Conservation (phyloP, 1,140 invertebrate genomes). For the Akabosia matsudoensis region DNA sequence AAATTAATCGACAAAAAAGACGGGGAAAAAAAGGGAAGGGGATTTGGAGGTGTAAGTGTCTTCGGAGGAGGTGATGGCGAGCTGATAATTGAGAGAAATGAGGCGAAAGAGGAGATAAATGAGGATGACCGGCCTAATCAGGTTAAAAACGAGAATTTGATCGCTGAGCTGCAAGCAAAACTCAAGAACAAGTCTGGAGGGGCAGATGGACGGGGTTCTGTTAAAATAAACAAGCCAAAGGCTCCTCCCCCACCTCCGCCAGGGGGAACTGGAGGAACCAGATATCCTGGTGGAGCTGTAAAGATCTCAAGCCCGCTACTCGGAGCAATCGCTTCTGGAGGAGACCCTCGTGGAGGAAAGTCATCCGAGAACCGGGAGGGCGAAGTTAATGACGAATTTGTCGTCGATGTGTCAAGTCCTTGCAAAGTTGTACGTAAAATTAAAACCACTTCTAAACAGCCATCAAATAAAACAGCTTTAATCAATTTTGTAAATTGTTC, state of each 20-base stretch:
- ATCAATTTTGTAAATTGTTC: constrained; percentile 1
- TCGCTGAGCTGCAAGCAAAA: constrained; percentile 45
- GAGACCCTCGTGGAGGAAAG: constrained; percentile 5
- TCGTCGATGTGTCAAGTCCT: constrained; percentile 45
- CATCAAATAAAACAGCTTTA: not conserved
- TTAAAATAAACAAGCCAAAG: constrained; percentile 44
- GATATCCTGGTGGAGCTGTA: constrained; percentile 18
- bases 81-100: no score
- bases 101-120: not conserved
- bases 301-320: constrained; percentile 9
- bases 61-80: no score
- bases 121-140: constrained; percentile 43
- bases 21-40: no score
- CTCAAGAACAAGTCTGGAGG: constrained; percentile 23
- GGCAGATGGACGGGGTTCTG: no score
- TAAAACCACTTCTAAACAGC: not conserved
- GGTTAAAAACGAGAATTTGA: constrained; percentile 43
- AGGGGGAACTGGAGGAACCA: not conserved
- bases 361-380: not conserved
- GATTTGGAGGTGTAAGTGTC: no score
- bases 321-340: no score
- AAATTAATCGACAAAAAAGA: no score
- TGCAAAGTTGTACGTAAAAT: constrained; percentile 42
- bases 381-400: constrained; percentile 39
- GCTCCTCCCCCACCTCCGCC: constrained; percentile 46